phyloP scores from a whole-genome alignment of 1,140 invertebrate species.

The Holotrichia oblita region DNA sequence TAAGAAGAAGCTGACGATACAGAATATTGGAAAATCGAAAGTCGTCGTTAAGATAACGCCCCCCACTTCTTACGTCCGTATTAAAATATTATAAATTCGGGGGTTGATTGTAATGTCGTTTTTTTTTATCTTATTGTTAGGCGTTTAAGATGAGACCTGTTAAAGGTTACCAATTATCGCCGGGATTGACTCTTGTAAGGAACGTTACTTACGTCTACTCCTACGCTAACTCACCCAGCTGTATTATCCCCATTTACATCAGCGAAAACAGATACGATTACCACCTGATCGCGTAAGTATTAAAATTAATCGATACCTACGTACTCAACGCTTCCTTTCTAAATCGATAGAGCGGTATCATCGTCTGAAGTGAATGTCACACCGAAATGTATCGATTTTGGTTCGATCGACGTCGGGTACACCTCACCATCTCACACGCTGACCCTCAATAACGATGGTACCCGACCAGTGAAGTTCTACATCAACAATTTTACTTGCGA shows the following conservation, averaged over 20 bases:
- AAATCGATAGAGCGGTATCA: not conserved
- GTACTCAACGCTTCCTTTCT: not conserved
- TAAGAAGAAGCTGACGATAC: not conserved
- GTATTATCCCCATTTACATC: slow-evolving; percentile 58
- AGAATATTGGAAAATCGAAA: not conserved
- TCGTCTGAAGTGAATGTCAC: slow-evolving; percentile 45
- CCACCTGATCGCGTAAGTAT: slow-evolving; percentile 49
- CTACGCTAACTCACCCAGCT: slow-evolving; percentile 42
- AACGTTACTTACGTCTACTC: slow-evolving; percentile 50
- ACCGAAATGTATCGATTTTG: slow-evolving; percentile 56
- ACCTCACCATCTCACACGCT: slow-evolving; percentile 51
- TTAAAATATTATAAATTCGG: too few species aligned
- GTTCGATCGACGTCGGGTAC: slow-evolving; percentile 54
- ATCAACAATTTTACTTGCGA: slow-evolving; percentile 55
- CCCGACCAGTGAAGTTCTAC: slow-evolving; percentile 54
- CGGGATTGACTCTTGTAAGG: slow-evolving; percentile 55
- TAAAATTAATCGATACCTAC: not conserved
- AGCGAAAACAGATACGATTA: slow-evolving; percentile 55
- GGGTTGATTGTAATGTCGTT: not conserved
- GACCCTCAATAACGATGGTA: slow-evolving; percentile 53
- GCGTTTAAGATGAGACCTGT: slow-evolving; percentile 52
- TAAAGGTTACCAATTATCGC: slow-evolving; percentile 49
- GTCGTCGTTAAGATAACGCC: not conserved
- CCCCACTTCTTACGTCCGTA: not conserved
- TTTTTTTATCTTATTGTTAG: slow-evolving; percentile 47